These are phyloP conservation scores for Cataglyphis livida DNA, from an alignment of 2,888 invertebrate species.

Conservation along the genomic window DNA sequence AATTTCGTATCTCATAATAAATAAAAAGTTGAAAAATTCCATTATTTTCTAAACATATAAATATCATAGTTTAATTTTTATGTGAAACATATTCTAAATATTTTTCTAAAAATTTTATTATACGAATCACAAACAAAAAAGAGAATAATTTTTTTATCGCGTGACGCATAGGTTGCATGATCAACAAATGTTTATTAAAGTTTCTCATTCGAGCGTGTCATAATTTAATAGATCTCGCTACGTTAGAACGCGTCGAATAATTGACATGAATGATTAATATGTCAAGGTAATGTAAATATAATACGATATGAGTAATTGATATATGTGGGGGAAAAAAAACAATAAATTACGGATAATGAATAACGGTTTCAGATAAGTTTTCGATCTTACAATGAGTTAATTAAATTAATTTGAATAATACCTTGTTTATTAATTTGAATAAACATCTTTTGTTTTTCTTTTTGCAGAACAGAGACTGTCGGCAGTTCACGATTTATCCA, in stretches of 20 bases:
- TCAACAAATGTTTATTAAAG: no score
- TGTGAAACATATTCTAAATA: neutral
- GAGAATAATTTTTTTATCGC: neutral
- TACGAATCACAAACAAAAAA: neutral
- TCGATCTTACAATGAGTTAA: neutral
- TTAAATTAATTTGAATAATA: neutral
- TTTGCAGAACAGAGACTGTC: neutral
- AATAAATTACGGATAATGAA: neutral
- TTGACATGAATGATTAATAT: neutral
- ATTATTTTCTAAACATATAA: neutral
- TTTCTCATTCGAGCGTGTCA: no score
- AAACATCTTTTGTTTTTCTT: neutral
- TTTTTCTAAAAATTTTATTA: neutral
- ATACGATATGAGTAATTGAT: neutral
- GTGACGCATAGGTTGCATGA: neutral
- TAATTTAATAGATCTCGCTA: neutral
- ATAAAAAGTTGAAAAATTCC: neutral
- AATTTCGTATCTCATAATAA: neutral
- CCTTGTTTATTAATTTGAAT: neutral
- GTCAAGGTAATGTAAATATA: neutral
- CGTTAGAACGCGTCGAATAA: neutral
- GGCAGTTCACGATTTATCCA: conserved; percentile 9
- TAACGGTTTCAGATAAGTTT: no score
- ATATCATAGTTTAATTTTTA: neutral
- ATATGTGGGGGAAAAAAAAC: neutral